Base-by-base conservation (phyloP, 2,888 invertebrate species). In the Athalia cordata region DNA sequence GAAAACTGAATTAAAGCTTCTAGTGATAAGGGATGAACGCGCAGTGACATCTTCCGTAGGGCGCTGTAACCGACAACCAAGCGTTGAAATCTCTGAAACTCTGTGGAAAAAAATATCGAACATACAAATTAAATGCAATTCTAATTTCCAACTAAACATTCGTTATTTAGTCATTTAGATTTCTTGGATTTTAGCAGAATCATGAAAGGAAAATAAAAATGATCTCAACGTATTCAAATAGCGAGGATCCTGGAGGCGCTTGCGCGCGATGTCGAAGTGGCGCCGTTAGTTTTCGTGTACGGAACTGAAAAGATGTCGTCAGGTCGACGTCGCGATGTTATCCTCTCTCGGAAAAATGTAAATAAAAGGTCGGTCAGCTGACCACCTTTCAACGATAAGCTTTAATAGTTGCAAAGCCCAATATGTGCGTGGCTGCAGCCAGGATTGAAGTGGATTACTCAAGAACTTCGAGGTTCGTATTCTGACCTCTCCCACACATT, bases 301-400 rank as follows among this genome's bases (percentile, higher is more conserved):
- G 77, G 82, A 84, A 82, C 81, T 81, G 82, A n/a, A 80, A 83
- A 86, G 85, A 87, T 88, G 87, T 87, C 84, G 86, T 82, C 81
- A 78, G 80, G 82, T 81, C 81, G 84, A 81, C 81, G 81, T 80
- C 76, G 80, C 80, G 83, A 81, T 79, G 84, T 83, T 81, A 83
- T 83, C 81, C 78, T 82, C 81, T 72, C 81, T 76, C 64, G 81
- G 29, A 84, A 85, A 83, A 79, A 86, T 86, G 85, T 87, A 86
- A 89, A 89, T 86, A 89, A 88, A 85, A 80, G 81, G 80, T 81
- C 82, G 78, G 79, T 83, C 81, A 88, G 87, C 83, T 88, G 89
- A 88, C 86, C 82, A 85, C 81, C 82, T 80, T 78, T 79, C 79
- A 82, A 79, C 78, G 81, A 81, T 81, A 83, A 80, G 78, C 76